phyloP scores from a whole-genome alignment of 2,797 vertebrate species.

The Sphenopsis melanotis region DNA sequence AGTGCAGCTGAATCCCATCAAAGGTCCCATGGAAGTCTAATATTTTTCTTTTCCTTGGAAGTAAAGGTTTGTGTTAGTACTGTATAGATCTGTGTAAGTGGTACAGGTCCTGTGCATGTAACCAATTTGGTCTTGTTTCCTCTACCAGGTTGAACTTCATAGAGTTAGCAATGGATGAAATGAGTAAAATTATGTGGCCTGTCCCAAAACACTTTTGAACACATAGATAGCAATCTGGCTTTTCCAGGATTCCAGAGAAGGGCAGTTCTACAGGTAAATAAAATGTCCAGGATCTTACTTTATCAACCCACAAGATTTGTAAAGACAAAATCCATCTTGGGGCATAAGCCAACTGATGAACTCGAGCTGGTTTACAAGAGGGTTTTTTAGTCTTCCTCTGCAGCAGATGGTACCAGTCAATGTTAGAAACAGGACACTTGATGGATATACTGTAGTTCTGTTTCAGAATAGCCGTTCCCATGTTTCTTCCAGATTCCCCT shows the following conservation, averaged over 20 bases:
- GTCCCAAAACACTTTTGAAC: background rate
- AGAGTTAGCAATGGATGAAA: background rate
- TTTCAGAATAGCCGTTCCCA: background rate
- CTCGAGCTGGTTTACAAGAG: background rate
- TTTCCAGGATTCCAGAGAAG: background rate
- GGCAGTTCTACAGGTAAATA: background rate
- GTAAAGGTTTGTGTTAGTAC: background rate
- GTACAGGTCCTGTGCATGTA: background rate
- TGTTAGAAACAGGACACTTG: background rate
- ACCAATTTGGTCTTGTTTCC: background rate
- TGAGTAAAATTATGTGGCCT: background rate
- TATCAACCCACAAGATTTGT: background rate
- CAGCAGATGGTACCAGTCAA: background rate
- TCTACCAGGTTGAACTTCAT: background rate
- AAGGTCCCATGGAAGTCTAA: background rate
- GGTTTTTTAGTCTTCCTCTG: background rate
- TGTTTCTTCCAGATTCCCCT: slow-evolving; percentile 24
- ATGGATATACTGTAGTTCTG: background rate
- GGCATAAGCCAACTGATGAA: background rate
- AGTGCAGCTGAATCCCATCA: slow-evolving; percentile 21
- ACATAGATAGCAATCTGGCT: background rate
- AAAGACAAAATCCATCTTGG: background rate
- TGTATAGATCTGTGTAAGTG: background rate
- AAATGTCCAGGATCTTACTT: background rate
- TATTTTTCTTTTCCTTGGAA: background rate